phyloP scores from a whole-genome alignment of 2,113 vertebrate genomes.

The Seriola rivoliana region DNA sequence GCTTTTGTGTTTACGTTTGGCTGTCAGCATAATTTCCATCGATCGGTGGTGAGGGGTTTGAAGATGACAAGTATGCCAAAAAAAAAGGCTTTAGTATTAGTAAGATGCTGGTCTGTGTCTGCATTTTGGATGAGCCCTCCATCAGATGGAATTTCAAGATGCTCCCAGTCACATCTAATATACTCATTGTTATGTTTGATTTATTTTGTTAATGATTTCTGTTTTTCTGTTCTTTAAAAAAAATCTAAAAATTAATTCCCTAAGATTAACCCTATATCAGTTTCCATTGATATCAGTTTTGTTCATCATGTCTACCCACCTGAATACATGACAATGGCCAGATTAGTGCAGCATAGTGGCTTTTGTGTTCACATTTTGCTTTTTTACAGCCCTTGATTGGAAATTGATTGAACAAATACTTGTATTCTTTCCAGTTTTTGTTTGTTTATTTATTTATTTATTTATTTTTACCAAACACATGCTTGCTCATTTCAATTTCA shows the following conservation, averaged over 20 bases:
- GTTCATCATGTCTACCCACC: no score
- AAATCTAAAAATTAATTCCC: no score
- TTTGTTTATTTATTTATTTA: not conserved
- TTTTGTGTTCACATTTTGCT: not conserved
- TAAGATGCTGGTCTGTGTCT: not conserved
- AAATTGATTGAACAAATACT: not conserved
- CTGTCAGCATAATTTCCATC: not conserved
- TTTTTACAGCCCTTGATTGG: no score
- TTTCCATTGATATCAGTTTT: no score
- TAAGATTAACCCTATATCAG: no score
- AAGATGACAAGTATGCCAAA: not conserved
- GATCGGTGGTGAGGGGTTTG: not conserved
- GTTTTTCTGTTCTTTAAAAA: not conserved
- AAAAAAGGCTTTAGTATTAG: not conserved
- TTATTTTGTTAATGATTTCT: not conserved
- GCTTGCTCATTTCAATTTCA: slow-evolving; percentile 6
- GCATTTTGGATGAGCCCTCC: not conserved
- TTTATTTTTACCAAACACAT: not conserved
- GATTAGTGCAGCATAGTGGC: no score
- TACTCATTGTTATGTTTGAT: not conserved
- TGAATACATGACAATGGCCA: no score
- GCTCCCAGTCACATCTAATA: not conserved
- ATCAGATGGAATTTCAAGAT: not conserved
- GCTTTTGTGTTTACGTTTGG: slow-evolving; percentile 8
- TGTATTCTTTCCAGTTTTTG: not conserved